A percentile compares a stretch with the other conserved stretches of the same genome.
phyloP scores from a whole-genome alignment of 1,140 invertebrate genomes.

The Drosophila miranda region DNA sequence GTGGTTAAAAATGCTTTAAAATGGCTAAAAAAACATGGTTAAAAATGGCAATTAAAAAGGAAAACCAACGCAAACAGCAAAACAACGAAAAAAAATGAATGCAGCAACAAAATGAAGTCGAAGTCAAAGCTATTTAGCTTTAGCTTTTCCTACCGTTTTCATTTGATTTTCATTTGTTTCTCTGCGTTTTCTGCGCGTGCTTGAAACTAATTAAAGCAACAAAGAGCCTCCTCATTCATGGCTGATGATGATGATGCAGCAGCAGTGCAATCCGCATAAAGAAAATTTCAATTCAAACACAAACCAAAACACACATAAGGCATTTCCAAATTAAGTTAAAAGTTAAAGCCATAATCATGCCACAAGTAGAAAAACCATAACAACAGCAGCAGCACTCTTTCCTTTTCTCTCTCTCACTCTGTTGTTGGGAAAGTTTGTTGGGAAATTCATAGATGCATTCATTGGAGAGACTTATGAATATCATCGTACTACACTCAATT shows the following conservation, averaged over 20 bases:
- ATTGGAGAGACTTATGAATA: too few species aligned
- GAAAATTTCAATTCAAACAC: conserved; percentile 4
- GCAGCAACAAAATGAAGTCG: too few species aligned
- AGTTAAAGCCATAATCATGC: conserved; percentile 10
- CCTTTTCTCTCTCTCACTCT: too few species aligned
- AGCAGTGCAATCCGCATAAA: conserved; percentile 36
- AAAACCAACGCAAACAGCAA: too few species aligned
- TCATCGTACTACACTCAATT: too few species aligned
- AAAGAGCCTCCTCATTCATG: not conserved
- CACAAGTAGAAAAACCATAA: not conserved
- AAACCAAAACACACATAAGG: conserved; percentile 33
- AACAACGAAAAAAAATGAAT: not conserved
- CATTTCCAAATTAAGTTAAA: conserved; percentile 45
- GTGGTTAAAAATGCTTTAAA: conserved; percentile 41
- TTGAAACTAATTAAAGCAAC: conserved; percentile 44
- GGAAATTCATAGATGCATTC: too few species aligned
- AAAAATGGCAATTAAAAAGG: too few species aligned
- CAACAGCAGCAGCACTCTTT: not conserved
- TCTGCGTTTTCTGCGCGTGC: conserved; percentile 29
- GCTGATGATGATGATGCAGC: conserved; percentile 39
- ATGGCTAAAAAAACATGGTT: too few species aligned
- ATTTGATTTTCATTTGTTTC: conserved; percentile 20
- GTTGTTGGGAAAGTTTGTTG: too few species aligned
- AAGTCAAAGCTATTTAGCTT: not conserved
- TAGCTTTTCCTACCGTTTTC: conserved; percentile 42